phyloP scores from a whole-genome alignment of 2,888 invertebrate species.

The Chaetogeoica ovagalla region DNA sequence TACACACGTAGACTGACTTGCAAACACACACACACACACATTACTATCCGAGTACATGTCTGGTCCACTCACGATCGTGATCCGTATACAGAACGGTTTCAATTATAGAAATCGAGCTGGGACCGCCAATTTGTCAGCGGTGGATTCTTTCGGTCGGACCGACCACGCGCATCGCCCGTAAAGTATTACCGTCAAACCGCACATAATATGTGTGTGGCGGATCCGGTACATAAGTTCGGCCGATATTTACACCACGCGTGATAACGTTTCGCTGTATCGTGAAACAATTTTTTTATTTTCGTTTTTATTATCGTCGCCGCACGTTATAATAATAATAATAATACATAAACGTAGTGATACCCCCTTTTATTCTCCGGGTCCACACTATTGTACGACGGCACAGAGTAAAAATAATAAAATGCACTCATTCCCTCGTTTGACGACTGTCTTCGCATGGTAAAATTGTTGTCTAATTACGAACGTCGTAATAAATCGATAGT shows the following conservation, averaged over 20 bases:
- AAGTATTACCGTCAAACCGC: neutral
- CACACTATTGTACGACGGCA: too few species aligned
- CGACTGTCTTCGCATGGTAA: too few species aligned
- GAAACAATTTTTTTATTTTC: too few species aligned
- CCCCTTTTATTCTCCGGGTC: too few species aligned
- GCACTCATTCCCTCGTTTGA: too few species aligned
- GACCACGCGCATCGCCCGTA: neutral
- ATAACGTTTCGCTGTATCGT: slow-evolving; percentile 3
- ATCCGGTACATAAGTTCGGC: neutral
- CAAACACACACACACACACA: neutral
- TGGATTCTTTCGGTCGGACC: neutral
- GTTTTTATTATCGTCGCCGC: too few species aligned
- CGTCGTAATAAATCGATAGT: too few species aligned
- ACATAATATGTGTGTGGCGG: neutral
- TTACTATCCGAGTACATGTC: slow-evolving; percentile 39
- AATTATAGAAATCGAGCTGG: slow-evolving; percentile 45
- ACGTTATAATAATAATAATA: too few species aligned
- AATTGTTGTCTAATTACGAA: too few species aligned
- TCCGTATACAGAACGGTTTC: slow-evolving; percentile 41
- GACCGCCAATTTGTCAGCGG: slow-evolving; percentile 31
- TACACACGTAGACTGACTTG: too few species aligned
- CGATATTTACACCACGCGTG: neutral
- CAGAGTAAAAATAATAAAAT: too few species aligned
- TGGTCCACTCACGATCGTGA: slow-evolving; percentile 27
- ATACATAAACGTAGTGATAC: too few species aligned